A percentile compares a stretch with the other conserved stretches of the same genome.
Evolutionary conservation across 2,797 vertebrate genomes (phyloP).

Genomic region (Crypturellus tataupa): DNA sequence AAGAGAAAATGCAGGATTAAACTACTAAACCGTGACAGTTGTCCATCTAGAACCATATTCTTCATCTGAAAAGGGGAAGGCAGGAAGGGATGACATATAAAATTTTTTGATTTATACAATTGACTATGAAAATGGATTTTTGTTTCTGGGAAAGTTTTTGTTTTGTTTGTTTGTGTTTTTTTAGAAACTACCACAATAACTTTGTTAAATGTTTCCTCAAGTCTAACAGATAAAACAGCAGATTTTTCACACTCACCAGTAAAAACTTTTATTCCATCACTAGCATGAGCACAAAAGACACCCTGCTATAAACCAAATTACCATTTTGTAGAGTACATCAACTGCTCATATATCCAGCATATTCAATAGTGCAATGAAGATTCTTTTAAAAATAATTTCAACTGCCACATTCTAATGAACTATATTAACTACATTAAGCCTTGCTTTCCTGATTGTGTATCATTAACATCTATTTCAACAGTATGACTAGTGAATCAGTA

Average conservation of each 20-base stretch:
- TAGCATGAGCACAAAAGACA: neutral
- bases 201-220: neutral
- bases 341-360: neutral
- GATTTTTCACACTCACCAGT: neutral
- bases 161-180: neutral
- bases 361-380: neutral
- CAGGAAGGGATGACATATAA: neutral
- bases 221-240: neutral
- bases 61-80: neutral
- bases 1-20: neutral
- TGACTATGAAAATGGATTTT: neutral
- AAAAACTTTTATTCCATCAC: neutral
- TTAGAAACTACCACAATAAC: neutral
- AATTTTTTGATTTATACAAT: neutral
- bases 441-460: neutral
- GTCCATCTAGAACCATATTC: neutral
- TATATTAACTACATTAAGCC: neutral
- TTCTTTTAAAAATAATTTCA: neutral
- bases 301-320: neutral
- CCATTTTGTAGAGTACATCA: neutral
- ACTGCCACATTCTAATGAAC: neutral
- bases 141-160: neutral
- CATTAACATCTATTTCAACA: neutral
- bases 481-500: neutral
- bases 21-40: neutral